Evolutionary conservation across 2,888 invertebrate species (phyloP), one percentile per base, ranked within the genome.

Genomic region (Leucophenga montana): DNA sequence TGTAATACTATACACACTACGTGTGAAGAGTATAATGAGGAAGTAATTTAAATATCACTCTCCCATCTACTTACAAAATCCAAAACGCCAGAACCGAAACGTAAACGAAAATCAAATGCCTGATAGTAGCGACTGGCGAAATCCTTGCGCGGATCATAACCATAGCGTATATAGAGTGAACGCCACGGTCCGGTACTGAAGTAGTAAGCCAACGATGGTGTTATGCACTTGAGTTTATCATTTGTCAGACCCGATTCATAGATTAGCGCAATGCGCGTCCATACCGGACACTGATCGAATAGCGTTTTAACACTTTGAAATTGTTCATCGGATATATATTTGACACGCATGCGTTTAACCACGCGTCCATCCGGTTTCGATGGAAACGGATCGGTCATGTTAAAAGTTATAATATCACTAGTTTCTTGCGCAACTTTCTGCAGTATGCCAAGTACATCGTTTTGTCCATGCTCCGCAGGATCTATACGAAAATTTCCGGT

Each of bases 101-200:
- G 80, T n/a, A 89, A 69, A 77, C 96, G 91, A 85, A 95, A 96
- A 88, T 98, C 97, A 71, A 98, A 90, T 2, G 94, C 94, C 89
- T 99, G 99, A 86, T 95, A 98, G 67, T 92, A 92, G 77, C 95
- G 93, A 1, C 97, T 91, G 1, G 90, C 89, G 4, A 94, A 93
- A 74, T 96, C 93, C 78, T 92, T 93, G 31, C 96, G 91, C 0
- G 99, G 98, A 89, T 99, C 97, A 85, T 96, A 98, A 0, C 98
- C 98, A 83, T 94, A 94, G 78, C 91, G 92, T 0, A 96, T 93
- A 95, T 98, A 99, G 86, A 95, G 91, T 67, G 94, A 92, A 75
- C 97, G 91, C 97, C 98, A 99, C 0, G 98, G 99, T 0, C 99
- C 99, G 73, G 93, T 94, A 67, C 92, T 91, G 88, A 95, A 95